Percentiles rank a stretch among this genome's conserved stretches.
These are phyloP conservation scores for Zeuzera pyrina DNA, from an alignment of 2,888 invertebrate species.

Conservation along the genomic window DNA sequence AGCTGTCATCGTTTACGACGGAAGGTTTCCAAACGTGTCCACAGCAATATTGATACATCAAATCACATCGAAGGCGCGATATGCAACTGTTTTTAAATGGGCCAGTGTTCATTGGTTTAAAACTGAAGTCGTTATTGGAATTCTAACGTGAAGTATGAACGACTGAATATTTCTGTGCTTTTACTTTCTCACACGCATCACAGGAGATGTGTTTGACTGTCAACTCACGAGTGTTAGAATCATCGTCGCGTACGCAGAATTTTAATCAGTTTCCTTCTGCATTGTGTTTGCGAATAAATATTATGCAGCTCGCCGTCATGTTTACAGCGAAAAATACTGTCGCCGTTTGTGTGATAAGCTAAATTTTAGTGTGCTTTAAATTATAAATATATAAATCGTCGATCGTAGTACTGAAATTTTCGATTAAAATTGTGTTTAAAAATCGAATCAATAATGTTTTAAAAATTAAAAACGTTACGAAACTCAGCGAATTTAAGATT, in stretches of 20 bases:
- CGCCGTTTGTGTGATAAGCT: conserved; percentile 47
- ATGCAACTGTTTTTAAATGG: background rate
- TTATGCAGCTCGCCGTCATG: conserved; percentile 54
- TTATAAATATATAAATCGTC: conserved; percentile 22
- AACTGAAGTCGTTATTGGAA: background rate
- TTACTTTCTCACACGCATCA: conserved; percentile 65
- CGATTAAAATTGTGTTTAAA: conserved; percentile 16
- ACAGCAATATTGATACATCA: background rate
- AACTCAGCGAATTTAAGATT: no score
- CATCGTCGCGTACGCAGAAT: conserved; percentile 62
- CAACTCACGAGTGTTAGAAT: conserved; percentile 60
- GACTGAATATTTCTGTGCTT: conserved; percentile 26
- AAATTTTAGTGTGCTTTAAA: conserved; percentile 42
- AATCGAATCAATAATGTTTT: conserved; percentile 14
- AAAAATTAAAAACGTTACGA: conserved; percentile 16
- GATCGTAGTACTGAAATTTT: conserved; percentile 24
- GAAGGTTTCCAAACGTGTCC: conserved; percentile 9
- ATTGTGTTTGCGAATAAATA: conserved; percentile 54
- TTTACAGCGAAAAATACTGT: conserved; percentile 64
- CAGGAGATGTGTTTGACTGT: conserved; percentile 51
- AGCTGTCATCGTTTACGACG: conserved; percentile 2
- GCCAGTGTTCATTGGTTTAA: background rate
- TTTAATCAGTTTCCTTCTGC: conserved; percentile 64
- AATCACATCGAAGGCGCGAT: background rate
- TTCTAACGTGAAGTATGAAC: background rate